Conservation (phyloP, 2,888 invertebrate genomes). For the Archips crataeganus region DNA sequence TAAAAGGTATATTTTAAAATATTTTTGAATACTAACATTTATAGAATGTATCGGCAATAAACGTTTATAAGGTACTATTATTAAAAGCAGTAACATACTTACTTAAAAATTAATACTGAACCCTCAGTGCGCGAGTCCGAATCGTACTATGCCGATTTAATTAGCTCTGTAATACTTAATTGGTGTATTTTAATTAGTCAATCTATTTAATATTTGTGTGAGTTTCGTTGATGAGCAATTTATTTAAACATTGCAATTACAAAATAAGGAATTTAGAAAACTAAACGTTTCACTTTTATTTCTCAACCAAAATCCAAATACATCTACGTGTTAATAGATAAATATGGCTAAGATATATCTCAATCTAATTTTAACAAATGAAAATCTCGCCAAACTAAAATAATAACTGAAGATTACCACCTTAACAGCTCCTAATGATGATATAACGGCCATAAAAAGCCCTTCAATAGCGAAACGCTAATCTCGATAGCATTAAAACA, state of each 20-base stretch:
- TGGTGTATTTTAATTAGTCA: neutral
- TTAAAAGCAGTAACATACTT: too few relatives aligned
- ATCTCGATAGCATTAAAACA: slow-evolving; percentile 72
- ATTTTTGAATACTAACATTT: too few relatives aligned
- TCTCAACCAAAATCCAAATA: neutral
- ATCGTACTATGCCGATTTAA: too few relatives aligned
- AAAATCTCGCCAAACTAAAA: slow-evolving; percentile 17
- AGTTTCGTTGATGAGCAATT: neutral
- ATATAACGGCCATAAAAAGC: slow-evolving; percentile 35
- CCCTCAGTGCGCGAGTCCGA: too few relatives aligned
- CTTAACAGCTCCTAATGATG: slow-evolving; percentile 31
- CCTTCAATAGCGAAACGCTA: slow-evolving; percentile 59
- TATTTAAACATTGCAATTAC: neutral
- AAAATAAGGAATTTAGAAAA: too few relatives aligned
- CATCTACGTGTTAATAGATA: too few relatives aligned
- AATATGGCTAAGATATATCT: neutral
- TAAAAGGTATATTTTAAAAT: too few relatives aligned
- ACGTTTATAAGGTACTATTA: too few relatives aligned
- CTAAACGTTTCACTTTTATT: too few relatives aligned
- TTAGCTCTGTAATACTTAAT: neutral
- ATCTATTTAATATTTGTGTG: neutral
- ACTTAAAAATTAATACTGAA: too few relatives aligned
- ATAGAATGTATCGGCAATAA: too few relatives aligned
- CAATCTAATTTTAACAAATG: neutral
- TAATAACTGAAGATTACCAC: slow-evolving; percentile 23